These are phyloP conservation scores for Platerodrilus igneus DNA, from an alignment of 2,888 invertebrate species.

Conservation along the genomic window DNA sequence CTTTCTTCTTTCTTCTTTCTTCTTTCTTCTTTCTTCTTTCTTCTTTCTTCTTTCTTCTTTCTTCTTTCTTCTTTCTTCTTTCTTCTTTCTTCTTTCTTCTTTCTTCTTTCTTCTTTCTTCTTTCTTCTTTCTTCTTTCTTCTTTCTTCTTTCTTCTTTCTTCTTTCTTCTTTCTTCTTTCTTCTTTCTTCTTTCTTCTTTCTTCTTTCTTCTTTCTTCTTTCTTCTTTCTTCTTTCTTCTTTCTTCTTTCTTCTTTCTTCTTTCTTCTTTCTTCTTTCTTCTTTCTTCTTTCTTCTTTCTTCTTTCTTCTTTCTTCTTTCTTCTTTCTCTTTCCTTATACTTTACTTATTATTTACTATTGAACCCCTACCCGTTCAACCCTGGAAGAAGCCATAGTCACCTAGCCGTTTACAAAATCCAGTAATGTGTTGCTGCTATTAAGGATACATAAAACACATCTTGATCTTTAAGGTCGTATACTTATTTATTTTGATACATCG, in stretches of 20 bases:
- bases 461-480: too few species aligned
- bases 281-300: background rate
- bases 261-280: background rate
- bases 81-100: conserved; percentile 14
- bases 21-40: too few species aligned
- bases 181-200: background rate
- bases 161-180: background rate
- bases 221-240: background rate
- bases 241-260: background rate
- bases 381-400: too few species aligned
- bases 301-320: background rate
- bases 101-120: conserved; percentile 12
- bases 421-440: too few species aligned
- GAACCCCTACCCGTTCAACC: too few species aligned
- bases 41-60: too few species aligned
- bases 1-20: too few species aligned
- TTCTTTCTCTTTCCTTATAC: background rate
- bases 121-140: background rate
- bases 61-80: background rate
- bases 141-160: background rate
- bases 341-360: background rate
- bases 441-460: too few species aligned
- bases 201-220: background rate
- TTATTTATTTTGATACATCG: too few species aligned
- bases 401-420: too few species aligned